Evolutionary conservation across 2,797 vertebrate species (phyloP).

Genomic region (Sorex maritimensis): DNA sequence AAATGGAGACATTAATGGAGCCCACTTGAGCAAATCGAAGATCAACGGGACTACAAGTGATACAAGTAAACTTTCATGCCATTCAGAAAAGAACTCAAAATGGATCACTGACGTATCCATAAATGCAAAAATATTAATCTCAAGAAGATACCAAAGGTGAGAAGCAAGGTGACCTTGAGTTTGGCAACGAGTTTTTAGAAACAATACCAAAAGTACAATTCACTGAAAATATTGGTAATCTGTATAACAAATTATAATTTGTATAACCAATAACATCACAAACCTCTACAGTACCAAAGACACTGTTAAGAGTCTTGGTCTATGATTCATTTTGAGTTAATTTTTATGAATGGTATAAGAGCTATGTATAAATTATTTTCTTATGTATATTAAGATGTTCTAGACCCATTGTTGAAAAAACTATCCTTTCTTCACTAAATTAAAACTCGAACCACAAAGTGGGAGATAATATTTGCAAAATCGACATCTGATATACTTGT

Average conservation of each 20-base stretch:
- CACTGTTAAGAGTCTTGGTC: not conserved
- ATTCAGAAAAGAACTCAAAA: conserved; percentile 7
- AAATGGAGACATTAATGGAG: too few relatives aligned
- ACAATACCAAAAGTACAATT: not conserved
- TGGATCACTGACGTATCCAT: not conserved
- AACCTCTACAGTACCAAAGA: not conserved
- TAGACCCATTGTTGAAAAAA: too few relatives aligned
- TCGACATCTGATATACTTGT: not conserved
- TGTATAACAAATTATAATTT: too few relatives aligned
- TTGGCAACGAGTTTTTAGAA: conserved; percentile 8
- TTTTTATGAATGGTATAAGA: too few relatives aligned
- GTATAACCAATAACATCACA: not conserved
- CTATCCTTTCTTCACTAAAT: not conserved
- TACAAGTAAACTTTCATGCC: not conserved
- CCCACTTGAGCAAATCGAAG: too few relatives aligned
- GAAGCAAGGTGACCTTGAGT: not conserved
- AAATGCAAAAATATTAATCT: not conserved
- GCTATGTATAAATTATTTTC: too few relatives aligned
- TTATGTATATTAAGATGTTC: too few relatives aligned
- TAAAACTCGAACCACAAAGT: not conserved
- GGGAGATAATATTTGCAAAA: not conserved
- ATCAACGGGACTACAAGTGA: too few relatives aligned
- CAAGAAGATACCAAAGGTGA: not conserved
- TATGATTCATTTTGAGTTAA: too few relatives aligned
- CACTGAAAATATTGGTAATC: not conserved